These are phyloP conservation scores for Lycaon pictus DNA, from an alignment of 2,113 vertebrate genomes.

Conservation along the genomic window DNA sequence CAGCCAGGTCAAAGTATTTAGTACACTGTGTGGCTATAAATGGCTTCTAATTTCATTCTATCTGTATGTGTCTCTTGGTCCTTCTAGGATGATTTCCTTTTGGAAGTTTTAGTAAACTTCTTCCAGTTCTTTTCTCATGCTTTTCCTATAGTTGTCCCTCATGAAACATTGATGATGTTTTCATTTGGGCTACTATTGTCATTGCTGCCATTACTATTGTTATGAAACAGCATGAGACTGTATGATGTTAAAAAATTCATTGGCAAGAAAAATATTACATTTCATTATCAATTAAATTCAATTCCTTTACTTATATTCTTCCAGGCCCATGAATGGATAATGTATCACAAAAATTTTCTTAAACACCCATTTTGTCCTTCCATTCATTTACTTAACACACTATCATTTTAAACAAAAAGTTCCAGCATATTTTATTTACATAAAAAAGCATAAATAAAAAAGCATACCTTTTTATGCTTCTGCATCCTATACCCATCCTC, in stretches of 20 bases:
- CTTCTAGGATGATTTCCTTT: background rate
- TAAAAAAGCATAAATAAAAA: too few relatives aligned
- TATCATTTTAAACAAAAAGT: background rate
- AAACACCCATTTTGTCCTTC: background rate
- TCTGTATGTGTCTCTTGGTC: background rate
- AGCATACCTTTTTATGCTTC: background rate
- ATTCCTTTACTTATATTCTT: background rate
- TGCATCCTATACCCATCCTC: background rate
- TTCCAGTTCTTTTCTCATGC: background rate
- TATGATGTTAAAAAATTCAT: background rate
- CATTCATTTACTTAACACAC: background rate
- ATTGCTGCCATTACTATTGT: background rate
- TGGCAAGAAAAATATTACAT: background rate
- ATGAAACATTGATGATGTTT: background rate
- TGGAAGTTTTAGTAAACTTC: background rate
- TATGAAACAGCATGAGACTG: background rate
- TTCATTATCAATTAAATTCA: background rate
- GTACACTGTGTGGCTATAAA: background rate
- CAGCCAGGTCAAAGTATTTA: background rate
- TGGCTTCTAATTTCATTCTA: background rate
- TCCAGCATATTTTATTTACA: background rate
- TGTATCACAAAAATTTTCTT: background rate
- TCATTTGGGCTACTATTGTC: background rate
- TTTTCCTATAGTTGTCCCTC: background rate
- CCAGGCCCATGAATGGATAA: background rate